A percentile compares a stretch with the other conserved stretches of the same genome.
These are phyloP conservation scores for roundworm (Caenorhabditis elegans) DNA, from an alignment of 1,140 invertebrate genomes.

Conservation along the genomic window DNA sequence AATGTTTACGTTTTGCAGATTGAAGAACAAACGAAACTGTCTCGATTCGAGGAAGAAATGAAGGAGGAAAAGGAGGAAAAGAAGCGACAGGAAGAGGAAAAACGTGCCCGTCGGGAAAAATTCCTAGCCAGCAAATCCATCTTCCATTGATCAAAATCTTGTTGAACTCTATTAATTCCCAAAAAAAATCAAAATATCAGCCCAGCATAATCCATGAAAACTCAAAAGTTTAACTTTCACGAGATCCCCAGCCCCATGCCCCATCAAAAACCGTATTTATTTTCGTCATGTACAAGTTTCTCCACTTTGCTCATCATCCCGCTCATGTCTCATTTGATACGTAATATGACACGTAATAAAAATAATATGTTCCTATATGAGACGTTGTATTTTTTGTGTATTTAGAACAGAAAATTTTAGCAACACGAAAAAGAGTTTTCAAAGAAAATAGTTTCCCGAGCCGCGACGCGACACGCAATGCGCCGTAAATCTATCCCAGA, in stretches of 20 bases:
- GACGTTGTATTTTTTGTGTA: too few species aligned
- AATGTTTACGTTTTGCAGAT: too few species aligned
- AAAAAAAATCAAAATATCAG: not conserved
- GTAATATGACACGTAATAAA: conserved; percentile 24
- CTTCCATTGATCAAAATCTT: conserved; percentile 32
- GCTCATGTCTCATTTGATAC: not conserved
- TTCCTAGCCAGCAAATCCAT: conserved; percentile 38
- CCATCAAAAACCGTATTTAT: not conserved
- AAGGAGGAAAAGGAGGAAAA: conserved; percentile 42
- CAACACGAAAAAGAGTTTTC: too few species aligned
- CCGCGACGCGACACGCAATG: too few species aligned
- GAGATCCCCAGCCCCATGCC: too few species aligned
- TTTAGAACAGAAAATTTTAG: too few species aligned
- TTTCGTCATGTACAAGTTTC: conserved; percentile 18
- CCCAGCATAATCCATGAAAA: too few species aligned
- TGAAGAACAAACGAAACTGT: conserved; percentile 41
- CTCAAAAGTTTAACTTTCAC: not conserved
- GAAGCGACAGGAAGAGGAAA: conserved; percentile 39
- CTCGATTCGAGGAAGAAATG: conserved; percentile 46
- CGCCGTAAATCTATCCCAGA: too few species aligned
- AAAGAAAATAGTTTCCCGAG: too few species aligned
- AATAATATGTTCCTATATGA: not conserved
- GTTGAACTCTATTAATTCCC: too few species aligned
- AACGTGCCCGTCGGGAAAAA: conserved; percentile 11
- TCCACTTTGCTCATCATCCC: not conserved